These are phyloP conservation scores for Trachelipus rathkii DNA, from an alignment of 1,140 invertebrate genomes.

Conservation along the genomic window DNA sequence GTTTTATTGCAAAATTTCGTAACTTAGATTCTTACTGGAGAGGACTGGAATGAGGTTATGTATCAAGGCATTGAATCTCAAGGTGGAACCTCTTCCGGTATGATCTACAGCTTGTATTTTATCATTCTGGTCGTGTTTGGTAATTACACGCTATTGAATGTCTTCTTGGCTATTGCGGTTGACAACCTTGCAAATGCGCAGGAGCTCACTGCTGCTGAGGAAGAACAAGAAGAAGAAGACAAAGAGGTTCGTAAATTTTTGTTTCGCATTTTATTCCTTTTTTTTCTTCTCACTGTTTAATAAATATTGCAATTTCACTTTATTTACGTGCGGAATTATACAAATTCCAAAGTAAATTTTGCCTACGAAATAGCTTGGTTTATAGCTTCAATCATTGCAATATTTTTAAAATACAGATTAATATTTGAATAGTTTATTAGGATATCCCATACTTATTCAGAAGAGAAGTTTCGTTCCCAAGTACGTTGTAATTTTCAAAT, in stretches of 20 bases:
- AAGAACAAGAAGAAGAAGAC: constrained; percentile 93
- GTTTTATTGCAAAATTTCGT: neutral
- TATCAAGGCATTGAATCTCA: constrained; percentile 96
- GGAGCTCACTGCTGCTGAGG: constrained; percentile 97
- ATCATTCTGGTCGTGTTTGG: constrained; percentile 99
- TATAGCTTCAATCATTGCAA: no score
- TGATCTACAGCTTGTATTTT: constrained; percentile 98
- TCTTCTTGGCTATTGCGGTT: constrained; percentile 99
- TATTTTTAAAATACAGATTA: no score
- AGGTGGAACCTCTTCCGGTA: constrained; percentile 77
- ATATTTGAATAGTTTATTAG: no score
- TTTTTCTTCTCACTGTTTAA: neutral
- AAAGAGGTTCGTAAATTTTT: constrained; percentile 61
- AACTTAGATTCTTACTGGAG: constrained; percentile 95
- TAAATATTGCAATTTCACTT: neutral
- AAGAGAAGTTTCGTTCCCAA: no score
- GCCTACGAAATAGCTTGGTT: no score
- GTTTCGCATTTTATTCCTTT: neutral
- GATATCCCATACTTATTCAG: no score
- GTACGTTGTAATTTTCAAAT: no score
- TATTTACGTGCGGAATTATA: neutral
- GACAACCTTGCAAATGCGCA: constrained; percentile 99
- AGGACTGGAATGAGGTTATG: constrained; percentile 99
- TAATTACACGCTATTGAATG: constrained; percentile 99
- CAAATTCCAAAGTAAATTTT: no score